Base-by-base conservation (phyloP, 2,888 invertebrate species). In the Drosophila meridiana region DNA sequence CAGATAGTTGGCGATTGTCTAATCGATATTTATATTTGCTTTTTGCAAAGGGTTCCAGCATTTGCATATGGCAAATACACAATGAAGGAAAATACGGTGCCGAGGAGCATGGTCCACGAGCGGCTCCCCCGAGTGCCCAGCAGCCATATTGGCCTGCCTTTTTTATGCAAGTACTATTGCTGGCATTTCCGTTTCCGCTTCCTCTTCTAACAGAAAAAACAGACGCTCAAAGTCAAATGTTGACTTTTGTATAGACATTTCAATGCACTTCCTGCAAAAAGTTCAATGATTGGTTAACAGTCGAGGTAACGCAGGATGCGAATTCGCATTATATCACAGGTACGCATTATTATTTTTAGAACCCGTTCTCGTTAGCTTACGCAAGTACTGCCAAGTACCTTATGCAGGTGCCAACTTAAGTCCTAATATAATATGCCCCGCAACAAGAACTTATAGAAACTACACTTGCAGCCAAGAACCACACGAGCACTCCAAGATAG, bases 21-120 rank as follows among this genome's bases (percentile, higher is more conserved):
- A 87, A 87, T 87, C 87, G 90, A 87, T 87, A 88, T 86, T 86
- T 88, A 73, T 83, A 85, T 76, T 72, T 71, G 73, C 58, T 53
- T 57, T 47, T 53, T 50, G 38, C 38, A 47, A 71, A 67, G 50
- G 57, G 43, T 14, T 65, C 43, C 53, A 28, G 30, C 58, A 71
- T 80, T 77, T 80, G 28, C 71, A 76, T 76, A 58, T 53, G 40
- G 28, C 40, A 68, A 67, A 67, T 38, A 67, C 20, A 56, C 32
- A 53, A 36, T 47, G 26, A 57, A 53, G 40, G 13, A 32, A 60
- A 67, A 60, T 59, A 56, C 40, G 14, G 57, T 3, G 42, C 28
- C 32, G 43, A 52, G 47, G 13, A 64, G 30, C 45, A 53, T 43
- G 64, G 75, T 58, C 75, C 40, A 47, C 36, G 56, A 48, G 59